Conservation (phyloP, 2,113 vertebrate genomes). For the Psephotus haematonotus region DNA sequence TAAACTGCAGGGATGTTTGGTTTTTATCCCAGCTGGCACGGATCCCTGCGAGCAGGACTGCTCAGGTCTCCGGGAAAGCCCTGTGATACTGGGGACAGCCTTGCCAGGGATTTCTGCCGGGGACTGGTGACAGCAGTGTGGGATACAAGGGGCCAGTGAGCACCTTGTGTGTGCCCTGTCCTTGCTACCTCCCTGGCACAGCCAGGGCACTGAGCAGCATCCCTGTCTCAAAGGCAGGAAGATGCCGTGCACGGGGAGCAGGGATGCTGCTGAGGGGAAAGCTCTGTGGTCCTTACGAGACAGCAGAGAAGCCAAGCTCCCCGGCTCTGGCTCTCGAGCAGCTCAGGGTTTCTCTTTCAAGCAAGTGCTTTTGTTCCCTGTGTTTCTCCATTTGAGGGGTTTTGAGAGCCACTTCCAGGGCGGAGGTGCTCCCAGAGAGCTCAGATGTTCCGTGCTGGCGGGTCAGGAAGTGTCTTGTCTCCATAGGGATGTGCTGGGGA, state of each 20-base stretch:
- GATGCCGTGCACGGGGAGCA: background rate
- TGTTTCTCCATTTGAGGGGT: background rate
- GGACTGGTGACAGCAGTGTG: background rate
- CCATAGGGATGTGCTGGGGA: background rate
- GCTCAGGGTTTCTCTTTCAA: background rate
- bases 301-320: background rate
- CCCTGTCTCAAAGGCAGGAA: background rate
- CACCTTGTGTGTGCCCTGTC: background rate
- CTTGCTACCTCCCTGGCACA: background rate
- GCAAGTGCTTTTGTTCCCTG: background rate
- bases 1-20: background rate
- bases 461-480: background rate
- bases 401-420: background rate
- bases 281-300: accelerated
- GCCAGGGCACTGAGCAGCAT: accelerated
- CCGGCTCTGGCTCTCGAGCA: background rate
- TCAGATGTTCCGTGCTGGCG: accelerated
- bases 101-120: background rate
- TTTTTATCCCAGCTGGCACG: background rate
- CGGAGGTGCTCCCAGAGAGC: background rate
- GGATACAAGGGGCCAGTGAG: background rate
- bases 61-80: background rate
- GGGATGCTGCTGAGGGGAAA: background rate
- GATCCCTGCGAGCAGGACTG: background rate
- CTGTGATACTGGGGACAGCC: background rate